Percentiles rank a stretch among this genome's conserved stretches.
These are phyloP conservation scores for Colostygia pectinataria DNA, from an alignment of 2,888 invertebrate species.

Conservation along the genomic window DNA sequence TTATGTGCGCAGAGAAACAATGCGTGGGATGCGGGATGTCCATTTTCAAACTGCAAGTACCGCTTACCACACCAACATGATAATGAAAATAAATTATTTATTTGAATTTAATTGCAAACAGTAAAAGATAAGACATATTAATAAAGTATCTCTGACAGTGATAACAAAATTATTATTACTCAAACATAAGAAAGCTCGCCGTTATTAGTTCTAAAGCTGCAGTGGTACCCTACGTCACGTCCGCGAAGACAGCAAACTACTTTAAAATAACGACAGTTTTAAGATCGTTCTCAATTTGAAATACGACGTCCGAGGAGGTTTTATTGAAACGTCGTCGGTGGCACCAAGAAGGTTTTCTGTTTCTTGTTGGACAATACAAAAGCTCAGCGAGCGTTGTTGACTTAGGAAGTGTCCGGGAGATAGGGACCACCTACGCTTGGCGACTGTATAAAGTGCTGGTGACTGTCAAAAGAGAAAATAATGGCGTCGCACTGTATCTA, in stretches of 20 bases:
- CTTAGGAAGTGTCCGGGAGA: constrained; percentile 48
- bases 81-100: constrained; percentile 5
- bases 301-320: constrained; percentile 39
- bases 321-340: constrained; percentile 46
- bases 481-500: constrained; percentile 45
- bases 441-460: constrained; percentile 41
- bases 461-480: constrained; percentile 54
- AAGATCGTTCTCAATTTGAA: constrained; percentile 56
- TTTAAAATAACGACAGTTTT: constrained; percentile 55
- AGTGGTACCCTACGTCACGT: too few relatives aligned
- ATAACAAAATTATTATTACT: not conserved
- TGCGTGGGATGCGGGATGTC: constrained; percentile 60
- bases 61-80: too few relatives aligned
- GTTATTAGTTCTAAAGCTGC: too few relatives aligned
- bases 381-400: constrained; percentile 67
- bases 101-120: constrained; percentile 5
- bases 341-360: constrained; percentile 46
- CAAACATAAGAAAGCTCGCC: too few relatives aligned
- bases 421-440: constrained; percentile 69
- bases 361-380: constrained; percentile 65
- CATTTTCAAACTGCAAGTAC: constrained; percentile 38
- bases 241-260: constrained; percentile 47
- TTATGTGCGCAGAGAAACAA: constrained; percentile 37
- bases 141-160: too few relatives aligned
- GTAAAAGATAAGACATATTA: too few relatives aligned